A percentile compares a stretch with the other conserved stretches of the same genome.
These are phyloP conservation scores for Raja brachyura DNA, from an alignment of 2,113 vertebrate species.

Conservation along the genomic window DNA sequence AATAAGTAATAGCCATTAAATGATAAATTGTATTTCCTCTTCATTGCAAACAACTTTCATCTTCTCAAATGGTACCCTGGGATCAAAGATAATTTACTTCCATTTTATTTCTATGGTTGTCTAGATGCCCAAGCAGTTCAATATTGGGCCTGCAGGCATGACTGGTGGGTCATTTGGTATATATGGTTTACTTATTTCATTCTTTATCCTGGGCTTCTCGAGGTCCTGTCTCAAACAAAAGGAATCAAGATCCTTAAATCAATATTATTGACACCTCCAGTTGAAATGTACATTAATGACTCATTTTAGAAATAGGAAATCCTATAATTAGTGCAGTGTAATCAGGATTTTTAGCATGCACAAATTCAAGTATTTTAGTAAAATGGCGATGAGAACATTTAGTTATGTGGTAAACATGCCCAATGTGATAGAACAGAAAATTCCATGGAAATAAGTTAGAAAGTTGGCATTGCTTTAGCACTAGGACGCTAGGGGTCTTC, in stretches of 20 bases:
- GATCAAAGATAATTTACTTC: no score
- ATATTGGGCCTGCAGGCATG: not conserved
- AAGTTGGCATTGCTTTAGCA: no score
- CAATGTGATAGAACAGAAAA: not conserved
- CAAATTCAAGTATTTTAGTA: not conserved
- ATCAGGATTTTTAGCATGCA: not conserved
- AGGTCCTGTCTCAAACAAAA: no score
- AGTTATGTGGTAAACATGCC: not conserved
- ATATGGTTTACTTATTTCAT: no score
- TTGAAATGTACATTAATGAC: not conserved
- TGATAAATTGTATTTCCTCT: no score
- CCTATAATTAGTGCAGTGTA: not conserved
- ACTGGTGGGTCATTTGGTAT: no score
- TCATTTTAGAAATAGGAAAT: not conserved
- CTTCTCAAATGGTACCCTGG: no score
- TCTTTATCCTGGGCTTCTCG: no score
- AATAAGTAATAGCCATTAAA: slow-evolving; percentile 1
- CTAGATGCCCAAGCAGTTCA: not conserved
- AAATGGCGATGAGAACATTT: not conserved
- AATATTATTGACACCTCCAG: not conserved
- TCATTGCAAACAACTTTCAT: not conserved
- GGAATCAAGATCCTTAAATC: no score
- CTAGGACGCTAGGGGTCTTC: no score
- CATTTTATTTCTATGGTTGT: no score
- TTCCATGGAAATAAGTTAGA: not conserved